These are phyloP conservation scores for Polylopha cassiicola DNA, from an alignment of 2,888 invertebrate genomes.

Conservation along the genomic window DNA sequence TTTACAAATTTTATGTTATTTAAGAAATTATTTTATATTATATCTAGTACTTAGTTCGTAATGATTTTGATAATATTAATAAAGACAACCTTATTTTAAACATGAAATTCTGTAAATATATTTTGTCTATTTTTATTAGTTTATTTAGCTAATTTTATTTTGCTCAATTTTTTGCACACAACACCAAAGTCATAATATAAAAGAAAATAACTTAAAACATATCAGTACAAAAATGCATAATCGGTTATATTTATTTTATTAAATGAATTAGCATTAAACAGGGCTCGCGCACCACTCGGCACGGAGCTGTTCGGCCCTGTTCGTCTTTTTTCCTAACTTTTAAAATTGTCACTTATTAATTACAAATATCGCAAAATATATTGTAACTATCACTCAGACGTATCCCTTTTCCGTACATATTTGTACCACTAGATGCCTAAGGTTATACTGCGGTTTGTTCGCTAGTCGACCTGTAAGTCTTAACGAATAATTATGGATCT, in stretches of 20 bases:
- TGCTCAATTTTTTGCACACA: constrained; percentile 75
- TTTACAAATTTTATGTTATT: constrained; percentile 49
- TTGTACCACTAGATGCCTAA: no score
- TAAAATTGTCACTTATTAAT: no score
- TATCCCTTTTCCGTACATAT: no score
- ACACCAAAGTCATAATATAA: constrained; percentile 76
- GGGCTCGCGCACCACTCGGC: no score
- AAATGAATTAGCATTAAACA: no score
- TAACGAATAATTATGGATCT: no score
- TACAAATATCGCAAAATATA: no score
- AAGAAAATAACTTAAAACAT: constrained; percentile 54
- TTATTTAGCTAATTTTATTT: constrained; percentile 75
- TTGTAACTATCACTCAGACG: no score
- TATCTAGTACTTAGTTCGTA: constrained; percentile 48
- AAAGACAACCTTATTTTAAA: constrained; percentile 69
- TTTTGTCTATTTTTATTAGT: constrained; percentile 57
- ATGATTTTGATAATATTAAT: constrained; percentile 56
- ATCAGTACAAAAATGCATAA: constrained; percentile 73
- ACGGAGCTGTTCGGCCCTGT: no score
- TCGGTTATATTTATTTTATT: background rate
- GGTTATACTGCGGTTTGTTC: no score
- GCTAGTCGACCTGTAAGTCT: no score
- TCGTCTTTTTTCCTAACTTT: no score
- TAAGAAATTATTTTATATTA: constrained; percentile 51
- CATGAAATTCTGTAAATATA: constrained; percentile 58